These are phyloP conservation scores for Cryptosula pallasiana DNA, from an alignment of 2,888 invertebrate genomes.

Conservation along the genomic window DNA sequence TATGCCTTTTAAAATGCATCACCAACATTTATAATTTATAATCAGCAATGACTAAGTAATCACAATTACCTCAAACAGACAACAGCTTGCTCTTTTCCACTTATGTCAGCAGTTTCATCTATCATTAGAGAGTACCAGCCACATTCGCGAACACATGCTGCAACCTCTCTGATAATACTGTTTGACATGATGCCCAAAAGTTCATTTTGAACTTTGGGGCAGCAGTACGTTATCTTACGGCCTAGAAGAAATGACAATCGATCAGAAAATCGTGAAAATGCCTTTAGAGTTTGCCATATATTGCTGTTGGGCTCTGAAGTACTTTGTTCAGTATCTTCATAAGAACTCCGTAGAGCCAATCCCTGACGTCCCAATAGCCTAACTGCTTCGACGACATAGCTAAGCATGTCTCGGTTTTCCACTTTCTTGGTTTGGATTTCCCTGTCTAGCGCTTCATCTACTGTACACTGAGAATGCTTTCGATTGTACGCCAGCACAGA, in stretches of 20 bases:
- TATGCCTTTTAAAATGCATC: too few relatives aligned
- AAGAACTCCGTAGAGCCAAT: neutral
- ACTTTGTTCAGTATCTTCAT: too few relatives aligned
- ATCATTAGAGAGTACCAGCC: neutral
- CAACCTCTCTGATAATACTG: neutral
- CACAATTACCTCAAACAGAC: neutral
- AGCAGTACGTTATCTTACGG: neutral
- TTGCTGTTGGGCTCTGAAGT: too few relatives aligned
- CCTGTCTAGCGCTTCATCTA: neutral
- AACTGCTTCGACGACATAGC: neutral
- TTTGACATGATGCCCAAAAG: neutral
- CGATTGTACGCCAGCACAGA: too few relatives aligned
- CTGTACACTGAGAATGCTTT: too few relatives aligned
- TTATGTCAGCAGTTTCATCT: neutral
- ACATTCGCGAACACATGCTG: neutral
- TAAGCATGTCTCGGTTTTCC: neutral
- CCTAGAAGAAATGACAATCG: neutral
- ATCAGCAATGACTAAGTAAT: too few relatives aligned
- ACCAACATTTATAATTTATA: too few relatives aligned
- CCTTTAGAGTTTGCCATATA: neutral
- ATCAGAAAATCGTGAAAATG: neutral
- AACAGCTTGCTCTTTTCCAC: neutral
- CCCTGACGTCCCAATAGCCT: neutral
- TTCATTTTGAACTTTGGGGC: neutral
- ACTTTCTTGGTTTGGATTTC: neutral